Conservation (phyloP, 2,113 vertebrate genomes). For the Melospiza melodia region DNA sequence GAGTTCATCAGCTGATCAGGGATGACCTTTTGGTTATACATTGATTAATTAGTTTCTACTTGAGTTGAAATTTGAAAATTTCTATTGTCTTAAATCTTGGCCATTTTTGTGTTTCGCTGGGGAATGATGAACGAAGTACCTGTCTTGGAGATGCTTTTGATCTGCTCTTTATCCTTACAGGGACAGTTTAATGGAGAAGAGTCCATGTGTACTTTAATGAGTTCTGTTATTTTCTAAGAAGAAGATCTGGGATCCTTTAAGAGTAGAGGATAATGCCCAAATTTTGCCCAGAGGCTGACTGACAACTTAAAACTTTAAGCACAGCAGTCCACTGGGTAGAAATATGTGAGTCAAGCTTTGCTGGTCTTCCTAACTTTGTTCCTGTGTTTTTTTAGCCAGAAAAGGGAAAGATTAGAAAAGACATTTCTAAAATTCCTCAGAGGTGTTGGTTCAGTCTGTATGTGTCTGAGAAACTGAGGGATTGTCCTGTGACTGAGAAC, state of each 20-base stretch:
- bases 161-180: not conserved
- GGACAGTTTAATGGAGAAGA: not conserved
- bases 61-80: not conserved
- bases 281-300: not conserved
- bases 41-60: not conserved
- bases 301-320: not conserved
- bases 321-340: not conserved
- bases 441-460: not conserved
- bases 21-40: not conserved
- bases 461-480: not conserved
- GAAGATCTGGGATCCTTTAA: not conserved
- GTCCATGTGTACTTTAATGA: not conserved
- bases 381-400: not conserved
- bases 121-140: not conserved
- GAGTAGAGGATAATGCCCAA: not conserved
- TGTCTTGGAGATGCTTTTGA: not conserved
- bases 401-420: not conserved
- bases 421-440: not conserved
- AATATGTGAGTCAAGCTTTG: not conserved
- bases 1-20: not conserved
- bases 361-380: not conserved
- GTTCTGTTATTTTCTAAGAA: not conserved
- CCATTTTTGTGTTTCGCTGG: not conserved
- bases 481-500: not conserved
- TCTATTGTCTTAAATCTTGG: not conserved